Evolutionary conservation across 2,113 vertebrate species (phyloP).

Genomic region (Cavia aperea): DNA sequence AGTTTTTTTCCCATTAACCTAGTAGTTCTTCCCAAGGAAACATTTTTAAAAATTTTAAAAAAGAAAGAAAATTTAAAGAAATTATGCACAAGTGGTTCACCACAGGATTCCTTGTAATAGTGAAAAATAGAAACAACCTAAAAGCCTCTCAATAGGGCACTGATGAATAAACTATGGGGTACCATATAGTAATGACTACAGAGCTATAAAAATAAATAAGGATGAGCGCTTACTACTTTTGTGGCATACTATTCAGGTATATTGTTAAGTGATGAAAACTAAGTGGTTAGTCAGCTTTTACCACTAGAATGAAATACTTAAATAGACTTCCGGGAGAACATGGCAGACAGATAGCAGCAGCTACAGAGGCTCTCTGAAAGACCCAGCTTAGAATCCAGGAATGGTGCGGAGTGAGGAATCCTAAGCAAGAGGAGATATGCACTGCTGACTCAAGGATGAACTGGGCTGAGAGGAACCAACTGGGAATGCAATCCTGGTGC

Average conservation of each 20-base stretch:
- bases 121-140: background rate
- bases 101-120: background rate
- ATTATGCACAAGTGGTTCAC: background rate
- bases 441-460: no score
- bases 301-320: background rate
- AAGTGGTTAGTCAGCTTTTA: background rate
- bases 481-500: no score
- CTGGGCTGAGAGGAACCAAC: no score
- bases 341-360: no score
- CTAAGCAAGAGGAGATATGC: no score
- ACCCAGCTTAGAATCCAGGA: no score
- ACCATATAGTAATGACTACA: background rate
- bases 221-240: background rate
- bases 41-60: background rate
- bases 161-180: background rate
- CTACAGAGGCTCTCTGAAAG: no score
- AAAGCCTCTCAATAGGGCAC: background rate
- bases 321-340: no score
- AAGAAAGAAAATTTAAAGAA: background rate
- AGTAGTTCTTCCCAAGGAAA: background rate
- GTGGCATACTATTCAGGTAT: background rate
- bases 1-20: background rate
- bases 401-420: no score
- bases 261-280: conserved; percentile 19
- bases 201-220: conserved; percentile 10